Base-by-base conservation (phyloP, 2,888 invertebrate genomes). In the Leuctra nigra region DNA sequence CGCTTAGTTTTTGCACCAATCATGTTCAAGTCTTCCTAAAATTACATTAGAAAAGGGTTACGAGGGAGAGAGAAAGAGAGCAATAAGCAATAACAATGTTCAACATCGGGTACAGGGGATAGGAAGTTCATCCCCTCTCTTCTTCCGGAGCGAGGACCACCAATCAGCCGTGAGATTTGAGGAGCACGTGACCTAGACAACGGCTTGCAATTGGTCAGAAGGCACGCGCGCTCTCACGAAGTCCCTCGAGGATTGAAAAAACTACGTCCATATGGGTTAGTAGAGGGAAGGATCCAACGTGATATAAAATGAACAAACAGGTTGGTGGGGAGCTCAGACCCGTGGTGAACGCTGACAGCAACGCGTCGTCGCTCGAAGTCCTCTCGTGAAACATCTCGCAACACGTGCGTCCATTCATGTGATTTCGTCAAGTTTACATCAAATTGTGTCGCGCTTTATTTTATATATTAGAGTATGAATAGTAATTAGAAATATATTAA, bases 181-280 rank as follows among this genome's bases (percentile, higher is more conserved):
- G 6, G n/a, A 35, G 54, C 60, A 60, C 58, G 58, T 60, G 60
- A 55, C 50, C 33, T n/a, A 35, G n/a, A 47, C 54, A 11, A 53
- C 11, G 18, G 4, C 14, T 24, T 47, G 29, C 54, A 33, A 58
- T 60, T 60, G 60, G 60, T 35, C 18, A 18, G 60, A 24, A 25
- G 60, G 58, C 60, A 60, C 60, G 60, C 60, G 60, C 58, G 23
- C 16, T 41, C 47, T 16, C n/a, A n/a, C 20, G 25, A 25, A 23
- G 39, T 23, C 11, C 54, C 24, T 39, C 38, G 16, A 24, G 41
- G 56, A 41, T 41, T 14, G 48, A 39, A 53, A 50, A 41, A 14
- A 33, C 16, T 50, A 18, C 52, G 22, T 20, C 41, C 56, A 48
- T 47, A 53, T 48, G 47, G 47, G 46, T 33, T 54, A 54, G 48